Conservation (phyloP, 2,113 vertebrate genomes). For the Odobenus rosmarus region DNA sequence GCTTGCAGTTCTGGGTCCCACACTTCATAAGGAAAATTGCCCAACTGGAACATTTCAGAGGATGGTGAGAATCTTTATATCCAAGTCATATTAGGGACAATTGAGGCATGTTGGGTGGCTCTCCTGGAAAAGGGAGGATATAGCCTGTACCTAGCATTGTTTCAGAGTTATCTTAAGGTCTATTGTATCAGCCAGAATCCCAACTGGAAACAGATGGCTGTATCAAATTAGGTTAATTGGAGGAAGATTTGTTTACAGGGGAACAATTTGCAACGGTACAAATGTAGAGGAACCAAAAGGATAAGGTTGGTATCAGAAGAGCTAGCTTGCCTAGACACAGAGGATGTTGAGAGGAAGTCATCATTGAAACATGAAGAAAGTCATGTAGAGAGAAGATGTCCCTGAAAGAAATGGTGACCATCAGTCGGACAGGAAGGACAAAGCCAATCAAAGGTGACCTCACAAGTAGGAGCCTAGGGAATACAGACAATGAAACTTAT, state of each 20-base stretch:
- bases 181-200: not conserved
- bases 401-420: not conserved
- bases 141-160: rapidly evolving
- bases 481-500: not conserved
- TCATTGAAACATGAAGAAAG: not conserved
- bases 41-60: not conserved
- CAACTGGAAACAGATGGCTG: not conserved
- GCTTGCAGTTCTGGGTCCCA: not conserved
- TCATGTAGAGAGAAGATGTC: not conserved
- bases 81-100: not conserved
- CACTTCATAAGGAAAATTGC: not conserved
- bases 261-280: not conserved
- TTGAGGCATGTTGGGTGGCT: not conserved
- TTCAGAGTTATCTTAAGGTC: not conserved
- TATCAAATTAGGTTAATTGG: not conserved
- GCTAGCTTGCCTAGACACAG: not conserved
- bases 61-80: not conserved
- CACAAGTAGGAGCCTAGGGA: too few species aligned
- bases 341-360: not conserved
- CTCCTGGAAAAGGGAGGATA: not conserved
- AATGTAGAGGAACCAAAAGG: not conserved
- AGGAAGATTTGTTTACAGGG: not conserved
- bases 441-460: not conserved
- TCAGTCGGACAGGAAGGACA: not conserved
- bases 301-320: not conserved